Evolutionary conservation across 2,888 invertebrate species (phyloP).

Genomic region (Dryadula phaetusa): DNA sequence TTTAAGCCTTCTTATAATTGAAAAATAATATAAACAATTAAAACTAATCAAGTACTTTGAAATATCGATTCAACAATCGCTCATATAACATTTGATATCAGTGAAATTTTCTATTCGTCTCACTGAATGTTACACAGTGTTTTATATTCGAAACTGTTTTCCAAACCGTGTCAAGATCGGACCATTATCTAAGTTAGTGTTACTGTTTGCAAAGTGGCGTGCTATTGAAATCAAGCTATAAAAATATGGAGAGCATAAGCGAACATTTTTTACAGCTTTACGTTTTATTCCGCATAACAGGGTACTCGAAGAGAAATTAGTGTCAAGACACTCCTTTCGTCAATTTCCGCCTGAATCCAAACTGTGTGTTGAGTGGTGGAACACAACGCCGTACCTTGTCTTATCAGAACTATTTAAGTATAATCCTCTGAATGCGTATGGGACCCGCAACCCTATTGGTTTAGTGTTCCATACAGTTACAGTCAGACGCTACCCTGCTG

Average conservation of each 20-base stretch:
- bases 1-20: not conserved
- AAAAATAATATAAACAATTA: not conserved
- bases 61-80: not conserved
- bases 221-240: conserved; percentile 58
- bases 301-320: too few relatives aligned
- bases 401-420: too few relatives aligned
- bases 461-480: too few relatives aligned
- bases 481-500: too few relatives aligned
- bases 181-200: conserved; percentile 66
- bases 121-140: conserved; percentile 61
- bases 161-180: conserved; percentile 79
- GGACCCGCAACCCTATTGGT: too few relatives aligned
- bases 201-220: conserved; percentile 57
- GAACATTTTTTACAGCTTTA: too few relatives aligned
- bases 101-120: conserved; percentile 65
- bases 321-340: too few relatives aligned
- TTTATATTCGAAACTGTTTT: conserved; percentile 73
- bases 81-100: conserved; percentile 36
- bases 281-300: too few relatives aligned
- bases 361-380: too few relatives aligned
- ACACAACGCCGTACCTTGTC: too few relatives aligned
- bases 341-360: too few relatives aligned
- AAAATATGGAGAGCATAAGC: conserved; percentile 52
- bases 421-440: too few relatives aligned
- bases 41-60: not conserved